phyloP scores from a whole-genome alignment of 2,888 invertebrate genomes.

The Tortrix viridana region DNA sequence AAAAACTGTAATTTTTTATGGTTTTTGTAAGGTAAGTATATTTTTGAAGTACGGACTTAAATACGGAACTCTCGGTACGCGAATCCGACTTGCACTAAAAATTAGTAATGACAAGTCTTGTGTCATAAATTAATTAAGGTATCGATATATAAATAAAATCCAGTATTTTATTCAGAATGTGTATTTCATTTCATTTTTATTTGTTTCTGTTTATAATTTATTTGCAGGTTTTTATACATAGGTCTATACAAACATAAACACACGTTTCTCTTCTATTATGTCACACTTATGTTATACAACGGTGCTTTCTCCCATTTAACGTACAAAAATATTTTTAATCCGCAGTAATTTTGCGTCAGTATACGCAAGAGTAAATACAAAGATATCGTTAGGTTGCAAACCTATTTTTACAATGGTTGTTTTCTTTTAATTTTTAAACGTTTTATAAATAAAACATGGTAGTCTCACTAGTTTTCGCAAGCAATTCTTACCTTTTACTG shows the following conservation, averaged over 20 bases:
- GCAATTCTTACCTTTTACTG: neutral
- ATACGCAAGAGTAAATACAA: slow-evolving; percentile 8
- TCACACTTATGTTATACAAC: slow-evolving; percentile 70
- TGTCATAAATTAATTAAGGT: no score
- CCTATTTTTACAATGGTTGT: neutral
- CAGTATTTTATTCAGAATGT: slow-evolving; percentile 71
- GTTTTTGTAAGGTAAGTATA: no score
- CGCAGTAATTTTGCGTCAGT: neutral
- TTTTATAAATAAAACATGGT: neutral
- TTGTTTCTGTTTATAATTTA: slow-evolving; percentile 77
- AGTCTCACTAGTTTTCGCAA: neutral
- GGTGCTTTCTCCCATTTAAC: slow-evolving; percentile 66
- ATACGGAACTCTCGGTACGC: no score
- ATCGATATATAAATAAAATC: slow-evolving; percentile 48
- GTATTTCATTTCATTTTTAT: no score
- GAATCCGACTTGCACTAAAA: no score
- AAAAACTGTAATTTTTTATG: no score
- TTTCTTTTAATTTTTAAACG: neutral
- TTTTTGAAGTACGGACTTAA: no score
- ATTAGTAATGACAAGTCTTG: no score
- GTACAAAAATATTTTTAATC: slow-evolving; percentile 63
- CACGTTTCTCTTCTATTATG: slow-evolving; percentile 68
- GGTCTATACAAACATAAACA: slow-evolving; percentile 66
- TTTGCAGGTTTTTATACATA: slow-evolving; percentile 77
- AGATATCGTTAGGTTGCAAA: neutral